A percentile compares a stretch with the other conserved stretches of the same genome.
These are phyloP conservation scores for Oryzias sinensis DNA, from an alignment of 2,797 vertebrate genomes.

Conservation along the genomic window DNA sequence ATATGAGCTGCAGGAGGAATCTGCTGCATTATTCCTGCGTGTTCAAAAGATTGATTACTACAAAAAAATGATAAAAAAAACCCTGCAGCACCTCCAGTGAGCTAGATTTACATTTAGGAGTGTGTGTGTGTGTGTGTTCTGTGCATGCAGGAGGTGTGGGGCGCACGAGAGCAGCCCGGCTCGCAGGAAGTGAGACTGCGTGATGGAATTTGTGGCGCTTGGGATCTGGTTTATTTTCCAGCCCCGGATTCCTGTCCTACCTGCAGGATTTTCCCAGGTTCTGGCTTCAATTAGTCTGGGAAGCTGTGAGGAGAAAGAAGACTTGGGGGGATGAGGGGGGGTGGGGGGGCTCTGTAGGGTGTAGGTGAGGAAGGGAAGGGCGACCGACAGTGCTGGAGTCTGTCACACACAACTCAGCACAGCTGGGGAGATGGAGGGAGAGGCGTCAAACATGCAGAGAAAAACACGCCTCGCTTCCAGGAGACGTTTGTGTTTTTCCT, in stretches of 20 bases:
- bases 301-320: conserved; percentile 35
- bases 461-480: conserved; percentile 7
- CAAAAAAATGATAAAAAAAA: conserved; percentile 38
- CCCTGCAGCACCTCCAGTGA: conserved; percentile 11
- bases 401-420: conserved; percentile 78
- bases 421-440: conserved; percentile 56
- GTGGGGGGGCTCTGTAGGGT: conserved; percentile 11
- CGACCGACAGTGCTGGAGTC: conserved; percentile 67
- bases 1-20: conserved; percentile 21
- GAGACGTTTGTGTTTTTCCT: conserved; percentile 12
- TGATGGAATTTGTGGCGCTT: conserved; percentile 76
- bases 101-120: conserved; percentile 41
- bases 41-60: conserved; percentile 29
- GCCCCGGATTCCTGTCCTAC: conserved; percentile 72
- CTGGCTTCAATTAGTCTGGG: conserved; percentile 81
- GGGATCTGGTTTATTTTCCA: conserved; percentile 79
- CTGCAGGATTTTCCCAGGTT: conserved; percentile 77
- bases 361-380: conserved; percentile 17
- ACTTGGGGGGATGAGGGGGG: conserved; percentile 10
- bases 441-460: conserved; percentile 21
- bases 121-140: conserved; percentile 11
- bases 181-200: conserved; percentile 70
- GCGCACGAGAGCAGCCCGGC: conserved; percentile 40
- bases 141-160: conserved; percentile 40
- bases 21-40: conserved; percentile 9